Evolutionary conservation across 2,888 invertebrate genomes (phyloP).

Genomic region (Diarsia mendica): DNA sequence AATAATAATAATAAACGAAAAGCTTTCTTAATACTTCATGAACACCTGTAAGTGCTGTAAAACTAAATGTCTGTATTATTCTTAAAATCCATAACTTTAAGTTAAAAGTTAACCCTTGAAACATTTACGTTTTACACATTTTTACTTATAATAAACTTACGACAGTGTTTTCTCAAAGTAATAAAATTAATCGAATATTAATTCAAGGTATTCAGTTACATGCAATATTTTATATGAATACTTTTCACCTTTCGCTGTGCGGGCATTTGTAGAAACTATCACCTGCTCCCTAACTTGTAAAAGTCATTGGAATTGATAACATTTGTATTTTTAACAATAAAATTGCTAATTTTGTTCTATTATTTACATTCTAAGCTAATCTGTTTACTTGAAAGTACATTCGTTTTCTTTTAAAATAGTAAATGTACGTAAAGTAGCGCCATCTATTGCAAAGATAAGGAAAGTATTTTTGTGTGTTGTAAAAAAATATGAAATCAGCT

Average conservation of each 20-base stretch:
- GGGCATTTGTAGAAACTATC: slow-evolving; percentile 34
- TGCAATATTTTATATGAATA: slow-evolving; percentile 27
- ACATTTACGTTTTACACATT: slow-evolving; percentile 13
- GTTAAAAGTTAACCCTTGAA: slow-evolving; percentile 21
- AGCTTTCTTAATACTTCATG: neutral
- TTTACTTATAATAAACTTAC: slow-evolving; percentile 31
- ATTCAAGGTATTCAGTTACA: slow-evolving; percentile 50
- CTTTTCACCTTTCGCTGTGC: slow-evolving; percentile 58
- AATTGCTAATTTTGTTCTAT: slow-evolving; percentile 21
- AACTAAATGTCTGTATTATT: slow-evolving; percentile 20
- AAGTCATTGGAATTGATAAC: slow-evolving; percentile 50
- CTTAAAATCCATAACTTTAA: slow-evolving; percentile 15
- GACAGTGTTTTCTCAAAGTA: slow-evolving; percentile 29
- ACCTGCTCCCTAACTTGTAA: slow-evolving; percentile 46
- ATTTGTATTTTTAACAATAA: slow-evolving; percentile 31
- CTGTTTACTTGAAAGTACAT: slow-evolving; percentile 5
- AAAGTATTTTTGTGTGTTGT: neutral
- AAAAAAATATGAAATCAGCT: neutral
- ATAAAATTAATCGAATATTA: slow-evolving; percentile 52
- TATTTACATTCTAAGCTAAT: slow-evolving; percentile 28
- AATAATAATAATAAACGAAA: too few relatives aligned
- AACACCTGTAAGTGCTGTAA: slow-evolving; percentile 24
- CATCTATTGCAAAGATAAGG: slow-evolving; percentile 36
- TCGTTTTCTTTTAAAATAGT: slow-evolving; percentile 5
- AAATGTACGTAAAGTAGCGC: slow-evolving; percentile 25